Conservation (phyloP, 2,113 vertebrate species). For the Benitochromis conjunctus region DNA sequence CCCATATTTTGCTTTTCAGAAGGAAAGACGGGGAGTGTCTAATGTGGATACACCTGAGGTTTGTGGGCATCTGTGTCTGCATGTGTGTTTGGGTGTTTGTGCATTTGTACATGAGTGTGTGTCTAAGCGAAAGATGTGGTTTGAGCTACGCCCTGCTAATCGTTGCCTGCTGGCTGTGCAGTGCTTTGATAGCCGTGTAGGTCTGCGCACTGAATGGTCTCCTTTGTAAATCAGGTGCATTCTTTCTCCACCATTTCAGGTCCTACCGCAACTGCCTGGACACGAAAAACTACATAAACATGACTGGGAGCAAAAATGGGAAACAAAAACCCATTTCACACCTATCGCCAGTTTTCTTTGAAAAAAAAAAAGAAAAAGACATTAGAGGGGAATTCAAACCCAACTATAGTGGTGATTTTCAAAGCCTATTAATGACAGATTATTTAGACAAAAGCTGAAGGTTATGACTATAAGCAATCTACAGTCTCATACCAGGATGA, state of each 20-base stretch:
- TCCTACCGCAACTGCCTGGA: constrained; percentile 52
- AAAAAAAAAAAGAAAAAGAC: not conserved
- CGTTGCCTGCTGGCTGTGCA: constrained; percentile 65
- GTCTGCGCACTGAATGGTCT: constrained; percentile 59
- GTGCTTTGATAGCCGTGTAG: constrained; percentile 67
- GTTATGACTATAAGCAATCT: not conserved
- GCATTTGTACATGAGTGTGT: constrained; percentile 29
- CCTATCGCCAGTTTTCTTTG: not conserved
- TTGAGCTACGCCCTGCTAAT: constrained; percentile 74
- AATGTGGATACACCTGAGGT: constrained; percentile 71
- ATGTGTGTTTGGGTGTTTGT: constrained; percentile 2
- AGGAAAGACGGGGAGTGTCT: constrained; percentile 51
- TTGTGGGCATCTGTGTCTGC: constrained; percentile 12
- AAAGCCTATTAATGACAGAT: not conserved
- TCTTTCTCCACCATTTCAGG: constrained; percentile 55
- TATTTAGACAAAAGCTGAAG: not conserved
- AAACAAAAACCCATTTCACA: constrained; percentile 17
- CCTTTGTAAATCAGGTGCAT: constrained; percentile 69
- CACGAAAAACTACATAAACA: constrained; percentile 59
- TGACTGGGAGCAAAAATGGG: constrained; percentile 21
- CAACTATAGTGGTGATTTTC: not conserved
- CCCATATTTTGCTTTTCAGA: constrained; percentile 53
- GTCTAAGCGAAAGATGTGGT: constrained; percentile 65
- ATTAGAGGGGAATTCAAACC: not conserved
- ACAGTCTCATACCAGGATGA: not conserved